Evolutionary conservation across 2,888 invertebrate species (phyloP), one percentile per base, ranked within the genome.

Genomic region (Gymnosoma rotundatum): DNA sequence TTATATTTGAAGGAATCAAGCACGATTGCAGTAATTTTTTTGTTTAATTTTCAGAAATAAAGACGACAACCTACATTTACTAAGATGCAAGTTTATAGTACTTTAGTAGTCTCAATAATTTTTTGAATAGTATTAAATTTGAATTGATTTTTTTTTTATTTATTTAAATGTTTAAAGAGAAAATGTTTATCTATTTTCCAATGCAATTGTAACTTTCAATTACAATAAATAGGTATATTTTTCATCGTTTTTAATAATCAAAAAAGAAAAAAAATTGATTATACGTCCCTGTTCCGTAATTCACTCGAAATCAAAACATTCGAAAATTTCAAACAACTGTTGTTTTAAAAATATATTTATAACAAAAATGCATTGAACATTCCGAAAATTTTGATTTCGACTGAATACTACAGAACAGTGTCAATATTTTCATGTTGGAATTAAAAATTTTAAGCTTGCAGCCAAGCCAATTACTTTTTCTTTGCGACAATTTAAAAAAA

Each of bases 21-120:
- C n/a, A n/a, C n/a, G n/a, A n/a, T n/a, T n/a, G n/a, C n/a, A n/a
- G n/a, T 61, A 80, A 56, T 60, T 21, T 52, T 61, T 66, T 38
- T 56, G 50, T 58, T 58, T 61, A 63, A 36, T 63, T 58, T 81
- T 50, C 56, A 67, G 45, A 61, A 74, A 80, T 54, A 80, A 80
- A 80, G 63, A 67, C 58, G 38, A 21, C 56, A 75, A 56, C 48
- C 66, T 73, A 80, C n/a, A 50, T 61, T 54, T 56, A 70, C 20
- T 38, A 70, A 70, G 38, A 45, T 54, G 36, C 18, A 60, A 67
- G n/a, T 52, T 60, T 67, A 18, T 76, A 66, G 36, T 69, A 72
- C 20, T 64, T 73, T 18, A 58, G 25, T 72, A 50, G 61, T 69
- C 69, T 54, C 60, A 52, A 32, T 54, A 21, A 16, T 61, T 54